These are phyloP conservation scores for Caenorhabditis angaria DNA, from an alignment of 2,888 invertebrate genomes.

Conservation along the genomic window DNA sequence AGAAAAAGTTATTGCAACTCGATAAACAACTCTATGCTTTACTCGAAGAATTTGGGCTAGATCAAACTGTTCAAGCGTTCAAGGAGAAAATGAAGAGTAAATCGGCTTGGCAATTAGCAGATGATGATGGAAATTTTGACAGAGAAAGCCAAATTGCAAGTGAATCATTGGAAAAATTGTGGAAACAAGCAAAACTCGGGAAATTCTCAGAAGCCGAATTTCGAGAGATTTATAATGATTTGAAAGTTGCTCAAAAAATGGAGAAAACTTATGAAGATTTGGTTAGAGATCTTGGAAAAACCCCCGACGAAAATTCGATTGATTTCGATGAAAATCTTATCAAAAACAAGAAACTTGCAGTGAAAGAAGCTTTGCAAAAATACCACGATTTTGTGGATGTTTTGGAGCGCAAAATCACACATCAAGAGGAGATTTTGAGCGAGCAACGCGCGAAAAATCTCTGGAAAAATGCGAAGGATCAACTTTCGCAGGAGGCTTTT, in stretches of 20 bases:
- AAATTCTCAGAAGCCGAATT: slow-evolving; percentile 55
- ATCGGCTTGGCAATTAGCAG: slow-evolving; percentile 30
- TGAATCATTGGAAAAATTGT: slow-evolving; percentile 58
- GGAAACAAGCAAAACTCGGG: slow-evolving; percentile 56
- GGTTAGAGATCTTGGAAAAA: slow-evolving; percentile 48
- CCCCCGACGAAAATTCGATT: slow-evolving; percentile 47
- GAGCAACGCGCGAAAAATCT: slow-evolving; percentile 59
- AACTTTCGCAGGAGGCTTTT: slow-evolving; percentile 46
- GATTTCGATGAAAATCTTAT: slow-evolving; percentile 29
- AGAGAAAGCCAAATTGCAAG: too few species aligned
- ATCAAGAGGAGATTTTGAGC: too few species aligned
- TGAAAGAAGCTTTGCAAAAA: slow-evolving; percentile 37
- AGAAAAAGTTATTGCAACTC: slow-evolving; percentile 46
- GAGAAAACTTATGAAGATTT: slow-evolving; percentile 48
- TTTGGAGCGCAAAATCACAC: slow-evolving; percentile 34
- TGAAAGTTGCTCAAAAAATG: slow-evolving; percentile 51
- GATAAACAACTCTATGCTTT: slow-evolving; percentile 60
- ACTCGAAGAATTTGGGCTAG: slow-evolving; percentile 63
- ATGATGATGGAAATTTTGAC: slow-evolving; percentile 34
- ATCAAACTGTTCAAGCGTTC: slow-evolving; percentile 61
- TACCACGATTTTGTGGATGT: slow-evolving; percentile 39
- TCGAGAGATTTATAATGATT: slow-evolving; percentile 40
- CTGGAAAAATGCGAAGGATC: too few species aligned
- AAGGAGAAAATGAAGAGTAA: slow-evolving; percentile 58
- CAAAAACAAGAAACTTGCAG: slow-evolving; percentile 20